Conservation (phyloP, 1,140 invertebrate species). For the Drosophila kanapiae region DNA sequence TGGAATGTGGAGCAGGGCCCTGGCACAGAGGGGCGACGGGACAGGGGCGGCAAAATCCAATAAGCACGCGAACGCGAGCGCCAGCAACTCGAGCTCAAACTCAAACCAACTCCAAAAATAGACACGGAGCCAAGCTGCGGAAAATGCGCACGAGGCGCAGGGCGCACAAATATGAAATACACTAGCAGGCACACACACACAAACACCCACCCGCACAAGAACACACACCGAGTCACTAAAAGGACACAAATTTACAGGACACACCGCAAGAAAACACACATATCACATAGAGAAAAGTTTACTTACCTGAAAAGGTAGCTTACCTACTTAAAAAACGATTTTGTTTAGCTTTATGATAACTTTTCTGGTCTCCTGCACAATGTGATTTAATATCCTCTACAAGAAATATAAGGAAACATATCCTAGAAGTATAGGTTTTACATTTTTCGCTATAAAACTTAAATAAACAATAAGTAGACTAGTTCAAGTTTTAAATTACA, state of each 20-base stretch:
- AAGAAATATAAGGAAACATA: too few relatives aligned
- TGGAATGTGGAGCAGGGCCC: slow-evolving; percentile 59
- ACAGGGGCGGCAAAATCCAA: slow-evolving; percentile 58
- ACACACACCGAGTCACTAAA: slow-evolving; percentile 5
- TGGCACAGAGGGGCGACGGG: slow-evolving; percentile 32
- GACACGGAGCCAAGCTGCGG: slow-evolving; percentile 66
- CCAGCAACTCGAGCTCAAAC: slow-evolving; percentile 36
- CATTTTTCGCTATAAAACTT: too few relatives aligned
- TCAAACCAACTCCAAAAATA: slow-evolving; percentile 74
- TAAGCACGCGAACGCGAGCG: slow-evolving; percentile 61
- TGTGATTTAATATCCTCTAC: neutral
- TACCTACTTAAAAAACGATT: too few relatives aligned
- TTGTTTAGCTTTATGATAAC: fast-evolving
- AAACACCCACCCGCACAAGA: slow-evolving; percentile 24
- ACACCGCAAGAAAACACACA: neutral
- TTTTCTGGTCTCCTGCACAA: neutral
- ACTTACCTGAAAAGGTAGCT: neutral
- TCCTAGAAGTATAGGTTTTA: too few relatives aligned
- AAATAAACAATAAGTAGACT: too few relatives aligned
- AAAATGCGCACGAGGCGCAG: slow-evolving; percentile 58
- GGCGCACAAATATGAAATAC: slow-evolving; percentile 61
- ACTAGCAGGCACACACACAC: slow-evolving; percentile 37
- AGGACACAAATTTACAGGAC: slow-evolving; percentile 27
- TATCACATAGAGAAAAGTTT: neutral
- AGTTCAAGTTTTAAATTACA: too few relatives aligned